Evolutionary conservation across 2,797 vertebrate genomes (phyloP).

Genomic region (Hipposideros larvatus): DNA sequence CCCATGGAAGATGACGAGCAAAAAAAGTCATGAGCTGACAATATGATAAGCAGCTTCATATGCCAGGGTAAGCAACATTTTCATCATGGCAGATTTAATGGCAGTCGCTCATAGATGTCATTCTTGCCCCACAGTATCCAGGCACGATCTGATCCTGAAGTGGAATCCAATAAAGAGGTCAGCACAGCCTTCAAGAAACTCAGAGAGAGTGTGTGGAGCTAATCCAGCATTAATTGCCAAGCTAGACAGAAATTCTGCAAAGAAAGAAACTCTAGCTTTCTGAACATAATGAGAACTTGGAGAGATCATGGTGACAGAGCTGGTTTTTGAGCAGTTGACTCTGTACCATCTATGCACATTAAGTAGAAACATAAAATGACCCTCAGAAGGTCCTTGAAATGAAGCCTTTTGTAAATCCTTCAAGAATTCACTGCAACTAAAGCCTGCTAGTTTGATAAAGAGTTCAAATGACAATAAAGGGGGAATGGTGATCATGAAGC

Average conservation of each 20-base stretch:
- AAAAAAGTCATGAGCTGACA: neutral
- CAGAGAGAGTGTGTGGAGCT: neutral
- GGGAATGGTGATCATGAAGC: neutral
- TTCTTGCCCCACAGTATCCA: neutral
- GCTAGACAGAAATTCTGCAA: neutral
- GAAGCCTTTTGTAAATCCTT: neutral
- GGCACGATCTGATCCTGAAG: neutral
- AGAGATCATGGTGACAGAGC: neutral
- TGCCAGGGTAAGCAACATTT: neutral
- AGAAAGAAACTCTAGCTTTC: constrained; percentile 3
- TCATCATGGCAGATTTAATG: neutral
- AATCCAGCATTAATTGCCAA: neutral
- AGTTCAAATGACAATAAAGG: neutral
- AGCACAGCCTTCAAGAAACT: neutral
- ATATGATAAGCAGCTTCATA: neutral
- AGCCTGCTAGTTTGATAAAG: neutral
- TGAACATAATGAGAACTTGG: neutral
- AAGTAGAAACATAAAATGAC: neutral
- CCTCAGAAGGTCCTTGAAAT: neutral
- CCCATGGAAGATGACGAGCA: neutral
- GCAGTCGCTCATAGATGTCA: neutral
- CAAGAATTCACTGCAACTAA: neutral
- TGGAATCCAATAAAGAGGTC: neutral
- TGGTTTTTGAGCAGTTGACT: neutral
- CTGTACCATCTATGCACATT: neutral